Base-by-base conservation (phyloP, 1,140 invertebrate species). In the Steinernema khuongi region DNA sequence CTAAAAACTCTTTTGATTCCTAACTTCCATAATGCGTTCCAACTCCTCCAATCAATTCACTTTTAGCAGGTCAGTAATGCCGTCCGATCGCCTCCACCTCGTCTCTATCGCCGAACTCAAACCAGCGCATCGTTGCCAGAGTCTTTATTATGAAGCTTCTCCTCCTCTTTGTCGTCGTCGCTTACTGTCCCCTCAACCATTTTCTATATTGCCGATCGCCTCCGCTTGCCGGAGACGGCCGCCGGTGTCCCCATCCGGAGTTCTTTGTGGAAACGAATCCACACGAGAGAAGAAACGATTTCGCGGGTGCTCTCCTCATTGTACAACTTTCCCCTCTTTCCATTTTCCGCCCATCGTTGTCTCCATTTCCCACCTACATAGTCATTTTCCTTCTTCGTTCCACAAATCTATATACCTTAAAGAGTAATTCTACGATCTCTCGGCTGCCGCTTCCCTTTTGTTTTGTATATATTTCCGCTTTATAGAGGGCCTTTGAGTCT, bases 241-340 rank as follows among this genome's bases (percentile, higher is more conserved):
- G 14, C 19, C 50, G 14, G 14, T 26, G 2, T 60, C 50, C 26
- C 7, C 50, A 60, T 26, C 50, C 50, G 50, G 50, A 11, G 50
- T 17, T 60, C n/a, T 60, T 60, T 60, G 50, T 60, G 50, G 50
- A 60, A 60, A 11, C 50, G 50, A 7, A 60, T 60, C 50, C 50
- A 60, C 50, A 60, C 50, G 50, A 60, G 50, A 60, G 50, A 60
- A 60, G 50, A 60, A 60, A 14, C 50, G 50, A 11, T 14, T 14
- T 26, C 50, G 7, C 14, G 14, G 50, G 50, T 14, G 14, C 22
- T 60, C 50, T 26, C 4, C 50, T n/a, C 7, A 41, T 4, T 60
- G 50, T 60, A 60, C 50, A 60, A 60, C 50, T 60, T 22, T 60
- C 26, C 22, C 2, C 19, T 60, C 26, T 22, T 22, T 22, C 2